A percentile compares a stretch with the other conserved stretches of the same genome.
phyloP scores from a whole-genome alignment of 2,888 invertebrate species.

The Rotaria macrura region DNA sequence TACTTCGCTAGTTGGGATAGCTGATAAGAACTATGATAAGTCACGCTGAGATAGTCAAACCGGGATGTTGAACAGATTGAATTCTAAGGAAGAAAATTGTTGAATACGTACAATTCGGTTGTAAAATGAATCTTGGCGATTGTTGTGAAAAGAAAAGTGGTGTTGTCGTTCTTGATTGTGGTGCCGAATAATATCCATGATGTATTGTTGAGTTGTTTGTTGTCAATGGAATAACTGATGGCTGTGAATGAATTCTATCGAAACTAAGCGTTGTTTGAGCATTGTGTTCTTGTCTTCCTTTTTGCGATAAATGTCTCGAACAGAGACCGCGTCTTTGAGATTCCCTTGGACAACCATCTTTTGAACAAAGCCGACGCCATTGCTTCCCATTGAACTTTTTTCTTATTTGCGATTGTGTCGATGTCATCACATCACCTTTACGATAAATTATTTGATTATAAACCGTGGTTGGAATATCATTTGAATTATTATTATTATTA shows the following conservation, averaged over 20 bases:
- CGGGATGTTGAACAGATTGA: too few species aligned
- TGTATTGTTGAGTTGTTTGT: background rate
- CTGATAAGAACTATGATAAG: too few species aligned
- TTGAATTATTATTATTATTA: background rate
- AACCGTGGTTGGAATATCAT: constrained; percentile 4
- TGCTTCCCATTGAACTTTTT: constrained; percentile 35
- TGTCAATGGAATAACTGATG: background rate
- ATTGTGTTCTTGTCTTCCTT: constrained; percentile 18
- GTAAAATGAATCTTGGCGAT: background rate
- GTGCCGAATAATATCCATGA: constrained; percentile 9
- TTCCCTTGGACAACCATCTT: constrained; percentile 32
- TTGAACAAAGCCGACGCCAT: constrained; percentile 34
- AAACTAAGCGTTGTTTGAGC: background rate
- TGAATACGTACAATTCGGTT: background rate
- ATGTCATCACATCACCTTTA: constrained; percentile 31
- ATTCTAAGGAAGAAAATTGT: too few species aligned
- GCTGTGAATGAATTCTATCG: background rate
- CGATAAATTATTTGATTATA: constrained; percentile 20
- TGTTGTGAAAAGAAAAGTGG: background rate
- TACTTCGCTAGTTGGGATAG: too few species aligned
- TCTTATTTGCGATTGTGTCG: constrained; percentile 22
- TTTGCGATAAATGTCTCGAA: constrained; percentile 33
- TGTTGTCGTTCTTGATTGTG: constrained; percentile 12
- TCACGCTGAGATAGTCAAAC: too few species aligned
- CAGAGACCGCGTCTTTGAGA: constrained; percentile 34